phyloP scores from a whole-genome alignment of 2,113 vertebrate genomes.

The Onychostoma macrolepis region DNA sequence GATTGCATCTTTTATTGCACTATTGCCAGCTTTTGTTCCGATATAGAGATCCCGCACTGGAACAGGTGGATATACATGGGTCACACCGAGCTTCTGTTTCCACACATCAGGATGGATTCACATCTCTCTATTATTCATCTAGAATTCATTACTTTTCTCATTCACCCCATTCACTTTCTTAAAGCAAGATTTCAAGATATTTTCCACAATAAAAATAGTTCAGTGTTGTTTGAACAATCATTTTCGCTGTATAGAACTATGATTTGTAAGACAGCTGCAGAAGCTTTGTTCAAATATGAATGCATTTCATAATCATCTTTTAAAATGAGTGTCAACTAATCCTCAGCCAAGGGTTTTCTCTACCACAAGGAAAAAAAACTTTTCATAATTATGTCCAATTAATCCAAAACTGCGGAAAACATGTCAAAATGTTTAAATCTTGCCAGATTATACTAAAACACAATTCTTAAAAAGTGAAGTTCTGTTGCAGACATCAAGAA shows the following conservation, averaged over 20 bases:
- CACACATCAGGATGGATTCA: background rate
- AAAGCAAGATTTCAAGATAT: constrained; percentile 4
- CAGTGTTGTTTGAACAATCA: background rate
- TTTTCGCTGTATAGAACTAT: background rate
- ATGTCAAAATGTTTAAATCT: constrained; percentile 30
- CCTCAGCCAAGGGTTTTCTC: constrained; percentile 3
- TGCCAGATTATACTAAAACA: constrained; percentile 1
- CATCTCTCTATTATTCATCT: background rate
- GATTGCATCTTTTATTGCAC: constrained; percentile 59
- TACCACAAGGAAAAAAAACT: background rate
- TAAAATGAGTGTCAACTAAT: constrained; percentile 9
- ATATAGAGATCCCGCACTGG: constrained; percentile 6
- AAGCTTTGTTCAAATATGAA: constrained; percentile 40
- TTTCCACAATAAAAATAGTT: background rate
- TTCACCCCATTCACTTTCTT: background rate
- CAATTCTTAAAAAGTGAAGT: background rate
- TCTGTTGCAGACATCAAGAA: background rate
- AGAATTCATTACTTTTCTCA: background rate
- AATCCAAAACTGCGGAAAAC: constrained; percentile 4
- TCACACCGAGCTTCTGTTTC: background rate
- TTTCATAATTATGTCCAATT: constrained; percentile 33
- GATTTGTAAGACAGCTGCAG: constrained; percentile 30
- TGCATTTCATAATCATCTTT: background rate
- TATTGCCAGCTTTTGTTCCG: constrained; percentile 25
- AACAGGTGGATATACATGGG: constrained; percentile 1